Base-by-base conservation (phyloP, 2,113 vertebrate genomes). In the Cryptotis parvus region DNA sequence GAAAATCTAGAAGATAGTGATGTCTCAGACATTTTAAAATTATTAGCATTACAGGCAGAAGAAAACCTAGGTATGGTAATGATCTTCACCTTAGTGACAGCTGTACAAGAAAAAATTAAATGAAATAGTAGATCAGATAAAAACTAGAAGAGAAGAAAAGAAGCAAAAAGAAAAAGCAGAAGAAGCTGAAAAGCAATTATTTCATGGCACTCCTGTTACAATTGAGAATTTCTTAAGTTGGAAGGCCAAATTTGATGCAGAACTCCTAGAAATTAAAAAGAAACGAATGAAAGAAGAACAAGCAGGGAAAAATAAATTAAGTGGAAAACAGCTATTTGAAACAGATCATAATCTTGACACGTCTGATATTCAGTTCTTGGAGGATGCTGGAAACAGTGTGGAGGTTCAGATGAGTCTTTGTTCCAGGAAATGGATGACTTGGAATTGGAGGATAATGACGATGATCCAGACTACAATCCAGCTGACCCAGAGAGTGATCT, bases 41-140 rank as follows among this genome's bases (percentile, higher is more conserved):
- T 45, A 45, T 45, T 45, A 45, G 43, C 43, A 45, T 45, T 80
- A 35, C 72, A 99, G 99, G 98, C 98, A 55, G 98, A 99, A 94
- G 99, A 99, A 95, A 99, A 99, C 96, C 97, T 99, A 87, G 99
- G 99, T 84, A 99, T 99, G 99, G 99, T 99, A 49, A 99, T 99
- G 99, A 99, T 99, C 84, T 99, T 99, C 96, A 99, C 99, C 31
- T 95, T 99, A 94, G 99, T 99, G 37, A 99, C 99, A 65, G 99
- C 99, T 39, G 99, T 99, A 55, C 99, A 99, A 97, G 99, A 99
- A n/a, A 82, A 99, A 99, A 97, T 98, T 99, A 84, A 99, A 99
- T 90, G 98, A 99, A 98, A 98, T 99, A 79, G 98, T 99, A 49
- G 99, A 99, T 97, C 96, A 98, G 89, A 99, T 99, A 91, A 99